Conservation (phyloP, 2,888 invertebrate species). For the Plemyria rubiginata region DNA sequence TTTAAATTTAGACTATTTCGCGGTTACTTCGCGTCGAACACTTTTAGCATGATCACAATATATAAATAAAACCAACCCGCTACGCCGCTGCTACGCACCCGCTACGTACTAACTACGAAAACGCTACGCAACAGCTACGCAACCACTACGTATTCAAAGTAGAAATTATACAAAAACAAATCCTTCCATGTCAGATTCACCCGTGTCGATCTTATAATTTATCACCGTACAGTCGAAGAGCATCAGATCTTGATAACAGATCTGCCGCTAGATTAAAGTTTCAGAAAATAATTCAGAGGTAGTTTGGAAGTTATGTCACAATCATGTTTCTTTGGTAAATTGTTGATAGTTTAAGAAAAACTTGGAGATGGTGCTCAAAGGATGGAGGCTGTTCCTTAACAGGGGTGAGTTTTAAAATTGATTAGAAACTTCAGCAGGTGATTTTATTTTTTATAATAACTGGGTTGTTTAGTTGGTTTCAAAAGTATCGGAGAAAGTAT, state of each 20-base stretch:
- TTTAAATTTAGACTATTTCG: no score
- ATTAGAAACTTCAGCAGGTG: no score
- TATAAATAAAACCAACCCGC: no score
- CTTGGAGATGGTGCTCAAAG: slow-evolving; percentile 62
- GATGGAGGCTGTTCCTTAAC: slow-evolving; percentile 72
- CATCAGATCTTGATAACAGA: slow-evolving; percentile 30
- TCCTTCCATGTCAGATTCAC: neutral
- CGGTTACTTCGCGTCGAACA: no score
- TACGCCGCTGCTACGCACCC: neutral
- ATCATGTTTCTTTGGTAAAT: slow-evolving; percentile 15
- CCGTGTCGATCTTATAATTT: slow-evolving; percentile 33
- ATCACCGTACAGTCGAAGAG: slow-evolving; percentile 43
- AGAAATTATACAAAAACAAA: neutral
- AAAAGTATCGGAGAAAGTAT: no score
- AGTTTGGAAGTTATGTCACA: slow-evolving; percentile 21
- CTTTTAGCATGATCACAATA: no score
- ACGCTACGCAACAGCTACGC: no score
- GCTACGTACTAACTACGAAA: neutral
- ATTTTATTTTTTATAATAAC: no score
- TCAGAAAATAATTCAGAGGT: slow-evolving; percentile 9
- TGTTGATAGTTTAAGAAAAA: neutral
- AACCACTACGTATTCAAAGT: no score
- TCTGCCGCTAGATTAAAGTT: slow-evolving; percentile 2
- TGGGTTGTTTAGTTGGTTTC: no score
- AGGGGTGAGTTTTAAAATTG: slow-evolving; percentile 55